Evolutionary conservation across 2,888 invertebrate genomes (phyloP).

Genomic region (Phymatocera aterrima): DNA sequence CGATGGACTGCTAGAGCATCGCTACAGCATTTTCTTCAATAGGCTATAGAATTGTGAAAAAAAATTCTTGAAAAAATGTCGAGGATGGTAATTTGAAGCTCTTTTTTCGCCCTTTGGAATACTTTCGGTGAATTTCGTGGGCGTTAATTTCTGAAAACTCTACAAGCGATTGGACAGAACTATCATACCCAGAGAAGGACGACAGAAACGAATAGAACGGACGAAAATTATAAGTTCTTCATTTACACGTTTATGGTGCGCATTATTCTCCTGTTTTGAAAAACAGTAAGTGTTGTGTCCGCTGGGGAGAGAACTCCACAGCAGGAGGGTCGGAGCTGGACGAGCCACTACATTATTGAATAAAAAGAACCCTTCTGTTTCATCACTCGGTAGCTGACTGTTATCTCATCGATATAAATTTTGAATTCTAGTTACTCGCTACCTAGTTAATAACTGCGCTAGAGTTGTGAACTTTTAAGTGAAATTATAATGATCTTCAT

Average conservation of each 20-base stretch:
- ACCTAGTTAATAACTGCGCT: neutral
- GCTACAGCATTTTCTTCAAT: too few relatives aligned
- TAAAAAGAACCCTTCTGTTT: constrained; percentile 12
- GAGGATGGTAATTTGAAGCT: too few relatives aligned
- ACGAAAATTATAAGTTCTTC: too few relatives aligned
- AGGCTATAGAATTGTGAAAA: too few relatives aligned
- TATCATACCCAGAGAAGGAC: too few relatives aligned
- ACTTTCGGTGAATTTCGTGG: too few relatives aligned
- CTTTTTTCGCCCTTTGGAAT: too few relatives aligned
- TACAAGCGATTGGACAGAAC: too few relatives aligned
- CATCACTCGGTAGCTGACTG: neutral
- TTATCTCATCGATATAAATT: neutral
- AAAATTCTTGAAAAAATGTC: too few relatives aligned
- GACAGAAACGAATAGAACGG: too few relatives aligned
- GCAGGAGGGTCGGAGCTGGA: neutral
- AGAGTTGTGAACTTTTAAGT: neutral
- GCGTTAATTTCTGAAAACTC: too few relatives aligned
- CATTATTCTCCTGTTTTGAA: neutral
- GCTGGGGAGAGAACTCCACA: neutral
- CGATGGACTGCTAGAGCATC: neutral
- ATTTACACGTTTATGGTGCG: too few relatives aligned
- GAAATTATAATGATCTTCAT: neutral
- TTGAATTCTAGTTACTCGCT: neutral
- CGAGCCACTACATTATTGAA: neutral
- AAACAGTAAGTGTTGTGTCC: neutral